Evolutionary conservation across 2,113 vertebrate genomes (phyloP).

Genomic region (Rhombomys opimus): DNA sequence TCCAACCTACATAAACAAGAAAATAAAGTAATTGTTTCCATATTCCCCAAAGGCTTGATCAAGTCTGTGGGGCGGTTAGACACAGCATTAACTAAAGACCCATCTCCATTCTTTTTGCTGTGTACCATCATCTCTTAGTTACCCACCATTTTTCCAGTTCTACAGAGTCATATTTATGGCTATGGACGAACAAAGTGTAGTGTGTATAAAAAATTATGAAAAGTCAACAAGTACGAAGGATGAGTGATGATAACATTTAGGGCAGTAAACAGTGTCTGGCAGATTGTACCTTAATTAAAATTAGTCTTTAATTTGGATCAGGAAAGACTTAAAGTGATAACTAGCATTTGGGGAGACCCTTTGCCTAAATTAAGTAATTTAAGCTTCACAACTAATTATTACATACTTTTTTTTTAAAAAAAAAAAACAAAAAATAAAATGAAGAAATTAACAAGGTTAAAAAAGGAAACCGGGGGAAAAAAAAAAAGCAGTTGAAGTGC

Average conservation of each 20-base stretch:
- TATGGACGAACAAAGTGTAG: neutral
- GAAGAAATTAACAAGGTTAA: neutral
- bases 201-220: neutral
- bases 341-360: neutral
- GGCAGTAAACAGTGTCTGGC: neutral
- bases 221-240: neutral
- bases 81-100: neutral
- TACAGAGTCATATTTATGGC: neutral
- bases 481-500: neutral
- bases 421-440: neutral
- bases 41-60: neutral
- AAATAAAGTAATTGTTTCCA: neutral
- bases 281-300: slow-evolving; percentile 58
- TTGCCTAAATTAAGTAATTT: neutral
- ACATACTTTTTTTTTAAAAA: neutral
- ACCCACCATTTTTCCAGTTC: neutral
- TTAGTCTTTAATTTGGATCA: slow-evolving; percentile 46
- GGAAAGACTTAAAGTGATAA: slow-evolving; percentile 41
- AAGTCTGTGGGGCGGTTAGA: neutral
- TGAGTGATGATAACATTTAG: neutral
- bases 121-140: neutral
- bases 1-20: neutral
- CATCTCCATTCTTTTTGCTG: neutral
- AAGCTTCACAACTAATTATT: neutral
- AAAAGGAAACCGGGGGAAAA: neutral